These are phyloP conservation scores for Muscidifurax raptorellus DNA, from an alignment of 1,140 invertebrate genomes.

Conservation along the genomic window DNA sequence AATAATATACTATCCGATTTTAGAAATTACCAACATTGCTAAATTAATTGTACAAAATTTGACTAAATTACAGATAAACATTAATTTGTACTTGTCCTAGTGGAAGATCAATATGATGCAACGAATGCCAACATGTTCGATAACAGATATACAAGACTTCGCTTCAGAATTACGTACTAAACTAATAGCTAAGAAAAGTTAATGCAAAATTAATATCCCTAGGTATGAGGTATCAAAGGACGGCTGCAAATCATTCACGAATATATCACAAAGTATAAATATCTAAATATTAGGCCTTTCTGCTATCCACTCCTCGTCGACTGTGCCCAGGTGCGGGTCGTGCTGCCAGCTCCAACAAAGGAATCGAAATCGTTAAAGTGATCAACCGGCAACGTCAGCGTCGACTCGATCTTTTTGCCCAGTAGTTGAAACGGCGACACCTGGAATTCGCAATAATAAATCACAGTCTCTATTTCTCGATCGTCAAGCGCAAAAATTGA, in stretches of 20 bases:
- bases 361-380: slow-evolving; percentile 63
- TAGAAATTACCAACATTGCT: not conserved
- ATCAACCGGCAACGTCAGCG: slow-evolving; percentile 13
- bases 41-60: not conserved
- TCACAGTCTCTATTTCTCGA: not conserved
- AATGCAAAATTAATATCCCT: slow-evolving; percentile 18
- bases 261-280: slow-evolving; percentile 28
- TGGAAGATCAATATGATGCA: slow-evolving; percentile 8
- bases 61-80: not conserved
- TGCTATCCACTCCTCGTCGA: slow-evolving; percentile 36
- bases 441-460: slow-evolving; percentile 54
- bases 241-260: slow-evolving; percentile 11
- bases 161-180: not conserved
- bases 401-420: slow-evolving; percentile 49
- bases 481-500: not conserved
- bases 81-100: slow-evolving; percentile 29
- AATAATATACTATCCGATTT: not conserved
- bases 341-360: slow-evolving; percentile 50
- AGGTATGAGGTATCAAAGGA: not conserved
- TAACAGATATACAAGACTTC: not conserved
- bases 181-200: not conserved
- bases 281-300: not conserved
- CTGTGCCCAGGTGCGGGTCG: slow-evolving; percentile 41
- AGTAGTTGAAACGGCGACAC: slow-evolving; percentile 66
- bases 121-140: not conserved